These are phyloP conservation scores for Drosophila sp. DNA, from an alignment of 1,140 invertebrate species.

Conservation along the genomic window DNA sequence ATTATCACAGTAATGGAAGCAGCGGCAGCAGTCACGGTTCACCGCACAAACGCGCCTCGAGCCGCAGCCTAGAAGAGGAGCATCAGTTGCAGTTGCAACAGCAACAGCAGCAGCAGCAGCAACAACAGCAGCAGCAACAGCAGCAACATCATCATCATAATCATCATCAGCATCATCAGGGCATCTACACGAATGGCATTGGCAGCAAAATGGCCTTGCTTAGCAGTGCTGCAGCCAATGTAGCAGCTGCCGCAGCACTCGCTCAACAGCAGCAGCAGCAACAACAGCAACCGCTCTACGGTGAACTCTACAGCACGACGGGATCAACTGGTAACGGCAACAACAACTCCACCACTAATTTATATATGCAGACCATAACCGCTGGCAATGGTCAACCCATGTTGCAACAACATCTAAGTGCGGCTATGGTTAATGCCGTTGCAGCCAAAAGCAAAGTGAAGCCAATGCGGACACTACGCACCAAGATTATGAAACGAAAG, in stretches of 20 bases:
- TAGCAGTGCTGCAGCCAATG: conserved; percentile 73
- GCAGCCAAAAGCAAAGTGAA: conserved; percentile 58
- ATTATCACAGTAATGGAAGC: conserved; percentile 71
- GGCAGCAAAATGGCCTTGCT: conserved; percentile 77
- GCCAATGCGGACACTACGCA: conserved; percentile 67
- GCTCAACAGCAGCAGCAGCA: conserved; percentile 63
- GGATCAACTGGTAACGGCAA: conserved; percentile 24
- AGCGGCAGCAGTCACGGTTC: conserved; percentile 74
- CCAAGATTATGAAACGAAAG: conserved; percentile 83
- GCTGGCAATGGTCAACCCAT: not conserved
- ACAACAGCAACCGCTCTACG: conserved; percentile 37
- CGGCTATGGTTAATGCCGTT: conserved; percentile 52
- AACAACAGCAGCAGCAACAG: conserved; percentile 41
- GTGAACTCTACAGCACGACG: conserved; percentile 22
- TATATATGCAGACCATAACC: conserved; percentile 41
- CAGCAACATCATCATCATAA: conserved; percentile 31
- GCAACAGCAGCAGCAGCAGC: conserved; percentile 33
- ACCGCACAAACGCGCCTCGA: conserved; percentile 80
- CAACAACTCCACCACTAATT: conserved; percentile 14
- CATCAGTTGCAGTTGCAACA: conserved; percentile 34
- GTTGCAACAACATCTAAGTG: conserved; percentile 52
- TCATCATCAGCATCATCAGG: conserved; percentile 15
- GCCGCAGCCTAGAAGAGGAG: conserved; percentile 73
- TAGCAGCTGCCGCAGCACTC: conserved; percentile 39
- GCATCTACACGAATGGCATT: conserved; percentile 64